Evolutionary conservation across 2,113 vertebrate species (phyloP), one percentile per base, ranked within the genome.

Genomic region (Pollimyrus isidori): DNA sequence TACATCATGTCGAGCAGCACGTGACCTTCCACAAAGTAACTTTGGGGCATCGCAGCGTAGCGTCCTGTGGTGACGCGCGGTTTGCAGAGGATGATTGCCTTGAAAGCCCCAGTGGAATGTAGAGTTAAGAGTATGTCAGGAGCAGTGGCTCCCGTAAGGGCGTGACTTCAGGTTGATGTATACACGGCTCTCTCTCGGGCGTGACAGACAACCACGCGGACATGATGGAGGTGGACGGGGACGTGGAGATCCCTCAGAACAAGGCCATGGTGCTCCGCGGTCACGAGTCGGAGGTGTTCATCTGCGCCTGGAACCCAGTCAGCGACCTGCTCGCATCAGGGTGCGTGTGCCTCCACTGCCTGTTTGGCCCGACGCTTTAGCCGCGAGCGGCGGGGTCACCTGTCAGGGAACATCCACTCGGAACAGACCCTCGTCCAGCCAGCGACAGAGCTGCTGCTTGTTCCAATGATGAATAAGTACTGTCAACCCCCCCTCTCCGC

Each of bases 221-320:
- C 92, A 97, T 99, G 97, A 99, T 99, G 98, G 98, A 99, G 94
- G 98, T 99, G 89, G 98, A 99, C 23, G 97, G 97, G 58, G 98
- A 99, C 86, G 98, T 99, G 88, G 98, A 99, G 95, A 99, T 99
- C 91, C 98, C 98, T 92, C 96, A 98, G 90, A 99, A 98, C 94
- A 99, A 99, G 94, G 98, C 98, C 89, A 98, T 99, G 94, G 98
- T 99, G 91, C 95, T 99, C 91, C 96, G 98, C 91, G 98, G 98
- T 89, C 98, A 99, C 15, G 98, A 99, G 91, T 99, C 98, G 0
- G 98, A 99, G 93, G 98, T 99, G 83, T 99, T 99, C 94, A 99
- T 99, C 94, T 99, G 98, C 95, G 98, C 98, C 94, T 99, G 98
- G 98, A 99, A 99, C 94, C 98, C 98, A 0, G 97, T 99, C 91